These are phyloP conservation scores for Orchesella flavescens DNA, from an alignment of 2,888 invertebrate species.

Conservation along the genomic window DNA sequence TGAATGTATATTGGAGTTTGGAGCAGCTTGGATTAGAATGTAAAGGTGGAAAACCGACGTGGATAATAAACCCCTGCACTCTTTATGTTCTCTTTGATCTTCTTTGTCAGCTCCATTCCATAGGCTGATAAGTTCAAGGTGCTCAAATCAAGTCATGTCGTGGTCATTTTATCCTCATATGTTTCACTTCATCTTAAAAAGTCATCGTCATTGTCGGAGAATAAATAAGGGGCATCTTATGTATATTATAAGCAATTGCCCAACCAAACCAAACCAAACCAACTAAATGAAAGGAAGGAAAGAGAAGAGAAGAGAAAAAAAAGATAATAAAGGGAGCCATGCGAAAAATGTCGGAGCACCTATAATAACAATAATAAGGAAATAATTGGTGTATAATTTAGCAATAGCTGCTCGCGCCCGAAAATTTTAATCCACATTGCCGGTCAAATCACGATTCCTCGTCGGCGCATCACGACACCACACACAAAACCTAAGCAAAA, in stretches of 20 bases:
- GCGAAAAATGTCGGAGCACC: constrained; percentile 70
- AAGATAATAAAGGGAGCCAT: constrained; percentile 68
- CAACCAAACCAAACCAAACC: constrained; percentile 25
- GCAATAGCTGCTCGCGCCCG: constrained; percentile 72
- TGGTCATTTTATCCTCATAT: constrained; percentile 64
- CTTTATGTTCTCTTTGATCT: constrained; percentile 21
- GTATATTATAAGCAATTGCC: constrained; percentile 56
- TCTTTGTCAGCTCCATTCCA: constrained; percentile 30
- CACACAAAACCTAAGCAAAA: constrained; percentile 49
- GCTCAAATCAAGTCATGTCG: constrained; percentile 62
- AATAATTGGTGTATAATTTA: constrained; percentile 72
- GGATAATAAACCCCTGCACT: no score
- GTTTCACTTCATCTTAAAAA: constrained; percentile 46
- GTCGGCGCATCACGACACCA: constrained; percentile 70
- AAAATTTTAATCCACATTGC: constrained; percentile 72
- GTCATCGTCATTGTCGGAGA: constrained; percentile 58
- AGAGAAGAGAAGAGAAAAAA: constrained; percentile 37
- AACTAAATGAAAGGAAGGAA: constrained; percentile 57
- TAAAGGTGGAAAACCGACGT: no score
- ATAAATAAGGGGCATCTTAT: constrained; percentile 56
- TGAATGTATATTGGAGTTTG: no score
- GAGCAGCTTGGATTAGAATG: no score
- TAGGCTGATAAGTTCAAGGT: constrained; percentile 57
- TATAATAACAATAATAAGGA: constrained; percentile 72
- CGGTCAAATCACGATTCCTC: constrained; percentile 71